These are phyloP conservation scores for Cyrtorhinus lividipennis DNA, from an alignment of 1,140 invertebrate species.

Conservation along the genomic window DNA sequence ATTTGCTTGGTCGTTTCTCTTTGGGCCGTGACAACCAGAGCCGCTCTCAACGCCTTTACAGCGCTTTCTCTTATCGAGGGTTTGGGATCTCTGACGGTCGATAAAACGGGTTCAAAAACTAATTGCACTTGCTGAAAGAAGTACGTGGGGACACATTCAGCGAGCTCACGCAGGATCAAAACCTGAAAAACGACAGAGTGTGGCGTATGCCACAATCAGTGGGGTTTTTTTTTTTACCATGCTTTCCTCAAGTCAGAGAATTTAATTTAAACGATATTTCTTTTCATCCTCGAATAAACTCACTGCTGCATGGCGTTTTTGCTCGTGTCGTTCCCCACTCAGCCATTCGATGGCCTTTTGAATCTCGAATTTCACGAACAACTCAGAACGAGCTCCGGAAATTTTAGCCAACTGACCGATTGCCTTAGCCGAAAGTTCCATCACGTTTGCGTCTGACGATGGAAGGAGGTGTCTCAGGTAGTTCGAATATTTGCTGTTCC, in stretches of 20 bases:
- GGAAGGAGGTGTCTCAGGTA: slow-evolving; percentile 79
- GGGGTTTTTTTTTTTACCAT: too few relatives aligned
- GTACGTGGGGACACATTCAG: slow-evolving; percentile 89
- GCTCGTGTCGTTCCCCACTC: slow-evolving; percentile 72
- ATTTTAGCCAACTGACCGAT: slow-evolving; percentile 80
- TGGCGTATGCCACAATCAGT: too few relatives aligned
- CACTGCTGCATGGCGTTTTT: slow-evolving; percentile 76
- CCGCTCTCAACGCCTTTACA: slow-evolving; percentile 81
- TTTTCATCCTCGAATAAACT: too few relatives aligned
- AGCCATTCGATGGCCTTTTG: slow-evolving; percentile 90
- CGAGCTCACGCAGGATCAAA: slow-evolving; percentile 81
- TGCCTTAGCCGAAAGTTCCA: slow-evolving; percentile 91
- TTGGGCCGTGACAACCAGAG: slow-evolving; percentile 85
- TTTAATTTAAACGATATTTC: too few relatives aligned
- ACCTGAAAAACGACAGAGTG: slow-evolving; percentile 46
- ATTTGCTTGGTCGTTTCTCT: slow-evolving; percentile 81
- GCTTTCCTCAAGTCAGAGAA: too few relatives aligned
- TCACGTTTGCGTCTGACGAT: slow-evolving; percentile 78
- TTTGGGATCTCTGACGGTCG: slow-evolving; percentile 82
- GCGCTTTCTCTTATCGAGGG: slow-evolving; percentile 82
- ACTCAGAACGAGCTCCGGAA: slow-evolving; percentile 82
- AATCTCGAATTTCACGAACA: slow-evolving; percentile 94
- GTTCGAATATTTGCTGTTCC: slow-evolving; percentile 84
- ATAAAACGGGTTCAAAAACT: slow-evolving; percentile 93
- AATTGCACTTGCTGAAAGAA: slow-evolving; percentile 95